These are phyloP conservation scores for Sesamia nonagrioides DNA, from an alignment of 1,140 invertebrate species.

Conservation along the genomic window DNA sequence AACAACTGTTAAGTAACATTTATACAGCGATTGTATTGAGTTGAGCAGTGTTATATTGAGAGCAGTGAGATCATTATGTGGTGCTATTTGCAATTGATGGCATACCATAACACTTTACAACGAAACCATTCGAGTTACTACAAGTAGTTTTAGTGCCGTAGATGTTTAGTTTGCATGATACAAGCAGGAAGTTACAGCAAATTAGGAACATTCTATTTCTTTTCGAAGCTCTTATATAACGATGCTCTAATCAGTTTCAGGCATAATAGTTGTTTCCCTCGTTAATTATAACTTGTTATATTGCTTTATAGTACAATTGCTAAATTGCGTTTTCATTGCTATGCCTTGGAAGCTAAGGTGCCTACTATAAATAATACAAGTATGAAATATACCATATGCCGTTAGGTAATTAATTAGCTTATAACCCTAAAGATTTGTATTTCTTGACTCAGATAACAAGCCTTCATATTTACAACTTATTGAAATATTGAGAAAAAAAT, in stretches of 20 bases:
- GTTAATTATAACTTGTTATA: constrained; percentile 15
- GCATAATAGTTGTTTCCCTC: constrained; percentile 35
- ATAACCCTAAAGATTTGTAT: too few relatives aligned
- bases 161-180: neutral
- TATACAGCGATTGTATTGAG: too few relatives aligned
- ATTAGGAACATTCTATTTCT: constrained; percentile 17
- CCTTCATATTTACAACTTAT: too few relatives aligned
- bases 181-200: constrained; percentile 11
- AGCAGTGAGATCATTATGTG: too few relatives aligned
- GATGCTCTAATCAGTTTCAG: constrained; percentile 22
- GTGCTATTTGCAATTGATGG: neutral
- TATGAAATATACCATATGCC: neutral
- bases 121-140: neutral
- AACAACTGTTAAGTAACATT: too few relatives aligned
- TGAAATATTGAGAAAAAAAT: too few relatives aligned
- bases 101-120: neutral
- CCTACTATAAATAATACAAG: neutral
- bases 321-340: constrained; percentile 14
- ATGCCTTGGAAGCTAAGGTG: neutral
- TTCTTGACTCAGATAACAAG: too few relatives aligned
- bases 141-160: neutral
- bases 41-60: too few relatives aligned
- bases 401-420: too few relatives aligned
- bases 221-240: neutral
- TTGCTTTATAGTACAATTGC: constrained; percentile 29